Percentiles rank a stretch among this genome's conserved stretches.
Conservation (phyloP, 2,113 vertebrate genomes). For the Sinocyclocheilus anshuiensis region DNA sequence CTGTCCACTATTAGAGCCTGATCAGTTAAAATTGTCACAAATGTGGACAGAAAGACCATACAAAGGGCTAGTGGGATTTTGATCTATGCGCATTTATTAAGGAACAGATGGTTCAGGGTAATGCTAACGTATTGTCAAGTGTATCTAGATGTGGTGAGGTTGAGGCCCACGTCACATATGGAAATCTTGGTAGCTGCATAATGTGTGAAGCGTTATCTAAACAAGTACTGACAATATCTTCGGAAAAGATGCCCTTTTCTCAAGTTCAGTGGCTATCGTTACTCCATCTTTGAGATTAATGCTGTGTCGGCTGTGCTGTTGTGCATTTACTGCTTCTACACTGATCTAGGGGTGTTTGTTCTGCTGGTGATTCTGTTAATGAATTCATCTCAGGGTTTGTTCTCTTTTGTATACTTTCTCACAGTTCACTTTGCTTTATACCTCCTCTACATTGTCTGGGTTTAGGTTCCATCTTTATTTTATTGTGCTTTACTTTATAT, state of each 20-base stretch:
- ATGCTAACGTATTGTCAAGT: slow-evolving; percentile 38
- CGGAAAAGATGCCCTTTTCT: not conserved
- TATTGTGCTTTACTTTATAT: no score
- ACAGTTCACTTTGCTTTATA: not conserved
- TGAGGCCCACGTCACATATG: slow-evolving; percentile 19
- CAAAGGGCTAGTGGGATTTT: slow-evolving; percentile 47
- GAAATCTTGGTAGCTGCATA: not conserved
- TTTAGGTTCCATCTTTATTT: not conserved
- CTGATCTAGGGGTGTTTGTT: not conserved
- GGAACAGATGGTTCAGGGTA: slow-evolving; percentile 54
- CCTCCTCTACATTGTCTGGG: not conserved
- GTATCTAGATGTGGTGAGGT: slow-evolving; percentile 19
- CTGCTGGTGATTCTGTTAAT: not conserved
- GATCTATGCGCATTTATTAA: slow-evolving; percentile 60
- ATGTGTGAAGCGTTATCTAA: not conserved
- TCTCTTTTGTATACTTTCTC: not conserved
- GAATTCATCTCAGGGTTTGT: slow-evolving; percentile 7
- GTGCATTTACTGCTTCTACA: not conserved
- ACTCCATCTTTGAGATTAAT: not conserved
- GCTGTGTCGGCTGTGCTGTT: not conserved
- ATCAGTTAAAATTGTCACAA: not conserved
- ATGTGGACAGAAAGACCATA: slow-evolving; percentile 16
- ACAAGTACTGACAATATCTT: slow-evolving; percentile 21
- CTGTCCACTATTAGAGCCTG: not conserved
- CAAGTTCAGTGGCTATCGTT: not conserved